Conservation (phyloP, 2,113 vertebrate species). For the Malurus elegans region DNA sequence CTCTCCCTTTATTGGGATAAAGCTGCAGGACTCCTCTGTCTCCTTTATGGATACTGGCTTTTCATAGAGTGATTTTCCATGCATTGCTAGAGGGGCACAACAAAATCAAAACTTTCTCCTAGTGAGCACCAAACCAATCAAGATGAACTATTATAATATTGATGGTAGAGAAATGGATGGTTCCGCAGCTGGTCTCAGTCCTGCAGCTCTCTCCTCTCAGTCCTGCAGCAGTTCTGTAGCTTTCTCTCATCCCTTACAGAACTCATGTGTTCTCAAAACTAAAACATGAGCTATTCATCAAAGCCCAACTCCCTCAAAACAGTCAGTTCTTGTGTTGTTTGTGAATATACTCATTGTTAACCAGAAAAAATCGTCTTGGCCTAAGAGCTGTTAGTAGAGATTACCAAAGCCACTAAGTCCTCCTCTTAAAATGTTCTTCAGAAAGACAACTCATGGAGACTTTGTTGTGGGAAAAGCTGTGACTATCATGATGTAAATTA, state of each 20-base stretch:
- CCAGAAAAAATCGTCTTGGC: background rate
- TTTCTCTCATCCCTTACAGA: background rate
- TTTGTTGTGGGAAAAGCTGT: background rate
- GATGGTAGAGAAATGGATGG: background rate
- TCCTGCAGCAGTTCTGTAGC: background rate
- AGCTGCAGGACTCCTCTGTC: no score
- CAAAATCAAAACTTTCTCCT: background rate
- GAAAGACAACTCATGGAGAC: background rate
- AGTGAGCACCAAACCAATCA: background rate
- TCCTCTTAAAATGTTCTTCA: background rate
- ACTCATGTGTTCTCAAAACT: background rate
- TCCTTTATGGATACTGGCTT: no score
- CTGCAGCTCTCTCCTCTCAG: background rate
- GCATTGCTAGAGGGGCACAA: background rate
- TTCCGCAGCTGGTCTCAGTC: background rate
- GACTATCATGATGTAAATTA: constrained; percentile 15
- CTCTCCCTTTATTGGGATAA: no score
- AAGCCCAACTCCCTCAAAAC: background rate
- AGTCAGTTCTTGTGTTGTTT: background rate
- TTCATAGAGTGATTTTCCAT: no score
- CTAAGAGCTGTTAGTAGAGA: background rate
- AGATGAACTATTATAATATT: background rate
- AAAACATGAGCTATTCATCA: background rate
- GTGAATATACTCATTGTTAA: background rate
- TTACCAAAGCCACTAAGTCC: background rate